phyloP scores from a whole-genome alignment of 2,888 invertebrate genomes.

The Hyposoter dolosus region DNA sequence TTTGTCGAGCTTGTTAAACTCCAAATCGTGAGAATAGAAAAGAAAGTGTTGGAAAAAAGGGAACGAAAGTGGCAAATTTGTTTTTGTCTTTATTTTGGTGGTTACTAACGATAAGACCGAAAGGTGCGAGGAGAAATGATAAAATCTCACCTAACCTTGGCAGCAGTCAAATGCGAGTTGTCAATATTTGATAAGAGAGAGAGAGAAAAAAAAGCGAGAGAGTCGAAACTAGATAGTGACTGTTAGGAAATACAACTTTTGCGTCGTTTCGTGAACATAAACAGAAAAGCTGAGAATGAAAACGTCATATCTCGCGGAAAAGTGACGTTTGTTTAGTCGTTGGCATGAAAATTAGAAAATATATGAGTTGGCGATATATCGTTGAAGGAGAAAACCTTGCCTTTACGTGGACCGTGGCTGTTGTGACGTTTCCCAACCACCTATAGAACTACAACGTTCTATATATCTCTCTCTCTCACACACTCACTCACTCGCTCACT shows the following conservation, averaged over 20 bases:
- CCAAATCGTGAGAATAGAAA: not conserved
- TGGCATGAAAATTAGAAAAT: conserved; percentile 48
- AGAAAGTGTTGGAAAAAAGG: not conserved
- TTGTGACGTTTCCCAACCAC: conserved; percentile 80
- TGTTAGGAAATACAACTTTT: conserved; percentile 31
- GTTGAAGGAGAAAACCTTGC: conserved; percentile 68
- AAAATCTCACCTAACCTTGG: conserved; percentile 61
- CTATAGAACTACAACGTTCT: conserved; percentile 50
- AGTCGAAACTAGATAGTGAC: conserved; percentile 10
- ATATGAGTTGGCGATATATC: conserved; percentile 32
- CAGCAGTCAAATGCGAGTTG: conserved; percentile 20
- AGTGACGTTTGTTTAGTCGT: conserved; percentile 47
- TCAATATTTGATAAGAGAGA: conserved; percentile 30
- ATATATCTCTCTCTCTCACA: conserved; percentile 39
- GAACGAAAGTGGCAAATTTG: not conserved
- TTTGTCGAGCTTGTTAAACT: not conserved
- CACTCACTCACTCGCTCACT: conserved; percentile 41
- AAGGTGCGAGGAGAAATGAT: not conserved
- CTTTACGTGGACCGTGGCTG: conserved; percentile 74
- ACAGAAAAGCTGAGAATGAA: conserved; percentile 17
- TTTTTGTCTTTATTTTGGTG: not conserved
- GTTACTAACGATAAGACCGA: not conserved
- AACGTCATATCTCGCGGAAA: conserved; percentile 1
- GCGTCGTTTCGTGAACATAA: conserved; percentile 45
- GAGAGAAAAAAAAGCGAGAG: conserved; percentile 22